These are phyloP conservation scores for Lethocerus indicus DNA, from an alignment of 1,140 invertebrate species.

Conservation along the genomic window DNA sequence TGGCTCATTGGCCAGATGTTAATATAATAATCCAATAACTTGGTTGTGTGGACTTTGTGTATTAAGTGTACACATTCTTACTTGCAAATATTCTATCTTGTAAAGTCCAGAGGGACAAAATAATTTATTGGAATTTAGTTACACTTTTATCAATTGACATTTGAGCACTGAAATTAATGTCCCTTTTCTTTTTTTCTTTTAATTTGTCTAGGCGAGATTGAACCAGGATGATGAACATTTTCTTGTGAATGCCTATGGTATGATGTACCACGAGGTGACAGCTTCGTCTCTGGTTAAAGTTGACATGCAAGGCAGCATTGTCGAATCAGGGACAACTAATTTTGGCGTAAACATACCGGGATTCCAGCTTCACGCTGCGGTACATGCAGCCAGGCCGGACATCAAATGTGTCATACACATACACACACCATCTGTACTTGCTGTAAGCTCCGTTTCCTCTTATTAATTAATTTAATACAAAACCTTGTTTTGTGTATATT, in stretches of 20 bases:
- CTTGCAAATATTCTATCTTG: no score
- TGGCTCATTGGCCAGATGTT: no score
- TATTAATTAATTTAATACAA: no score
- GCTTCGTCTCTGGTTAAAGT: slow-evolving; percentile 94
- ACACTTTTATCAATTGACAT: no score
- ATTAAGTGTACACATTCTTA: no score
- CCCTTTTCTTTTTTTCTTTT: no score
- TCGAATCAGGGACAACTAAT: slow-evolving; percentile 55
- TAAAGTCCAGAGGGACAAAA: no score
- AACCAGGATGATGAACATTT: slow-evolving; percentile 94
- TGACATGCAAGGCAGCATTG: slow-evolving; percentile 70
- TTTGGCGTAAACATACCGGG: slow-evolving; percentile 47
- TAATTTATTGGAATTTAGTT: no score
- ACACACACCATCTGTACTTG: slow-evolving; percentile 76
- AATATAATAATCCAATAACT: no score
- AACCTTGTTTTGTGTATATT: no score
- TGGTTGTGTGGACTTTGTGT: no score
- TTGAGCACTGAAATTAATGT: no score
- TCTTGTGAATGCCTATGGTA: slow-evolving; percentile 89
- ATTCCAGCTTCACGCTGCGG: slow-evolving; percentile 87
- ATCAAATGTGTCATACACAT: slow-evolving; percentile 91
- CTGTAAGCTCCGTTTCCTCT: slow-evolving; percentile 49
- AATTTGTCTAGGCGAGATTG: slow-evolving; percentile 57
- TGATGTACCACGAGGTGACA: slow-evolving; percentile 93
- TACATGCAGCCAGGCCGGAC: slow-evolving; percentile 93